Evolutionary conservation across 2,797 vertebrate species (phyloP).

Genomic region (Sciurus vulgaris): DNA sequence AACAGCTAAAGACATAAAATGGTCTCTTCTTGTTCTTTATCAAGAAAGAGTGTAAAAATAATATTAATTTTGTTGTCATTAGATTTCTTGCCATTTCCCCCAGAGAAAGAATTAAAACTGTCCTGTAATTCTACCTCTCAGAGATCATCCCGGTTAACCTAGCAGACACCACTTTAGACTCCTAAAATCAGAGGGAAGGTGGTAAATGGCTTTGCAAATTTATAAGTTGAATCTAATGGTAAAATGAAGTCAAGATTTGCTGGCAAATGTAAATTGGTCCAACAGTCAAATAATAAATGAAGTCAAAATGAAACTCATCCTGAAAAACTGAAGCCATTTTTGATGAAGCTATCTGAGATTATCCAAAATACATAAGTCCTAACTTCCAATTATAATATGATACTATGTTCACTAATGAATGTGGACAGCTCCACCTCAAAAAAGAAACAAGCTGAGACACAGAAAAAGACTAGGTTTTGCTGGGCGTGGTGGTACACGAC

Average conservation of each 20-base stretch:
- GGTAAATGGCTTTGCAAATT: slow-evolving; percentile 80
- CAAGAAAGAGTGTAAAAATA: slow-evolving; percentile 56
- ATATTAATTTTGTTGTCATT: neutral
- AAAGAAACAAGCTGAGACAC: neutral
- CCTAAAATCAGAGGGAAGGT: slow-evolving; percentile 28
- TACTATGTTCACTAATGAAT: slow-evolving; percentile 11
- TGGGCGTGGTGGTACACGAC: too few relatives aligned
- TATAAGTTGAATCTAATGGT: slow-evolving; percentile 70
- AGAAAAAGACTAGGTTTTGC: neutral
- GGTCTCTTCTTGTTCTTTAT: slow-evolving; percentile 58
- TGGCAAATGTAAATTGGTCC: slow-evolving; percentile 45
- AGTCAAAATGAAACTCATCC: slow-evolving; percentile 37
- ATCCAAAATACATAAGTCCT: slow-evolving; percentile 20
- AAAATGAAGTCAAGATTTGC: slow-evolving; percentile 58
- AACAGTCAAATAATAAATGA: slow-evolving; percentile 33
- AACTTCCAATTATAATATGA: neutral
- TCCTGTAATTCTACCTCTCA: neutral
- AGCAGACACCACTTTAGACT: neutral
- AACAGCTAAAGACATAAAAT: slow-evolving; percentile 71
- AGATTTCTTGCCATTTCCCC: neutral
- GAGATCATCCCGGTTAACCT: neutral
- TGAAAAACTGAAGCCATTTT: slow-evolving; percentile 43
- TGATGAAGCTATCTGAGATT: slow-evolving; percentile 2
- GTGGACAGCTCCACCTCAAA: neutral
- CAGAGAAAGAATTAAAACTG: slow-evolving; percentile 55